phyloP scores from a whole-genome alignment of 2,113 vertebrate genomes.

The Nibea albiflora region DNA sequence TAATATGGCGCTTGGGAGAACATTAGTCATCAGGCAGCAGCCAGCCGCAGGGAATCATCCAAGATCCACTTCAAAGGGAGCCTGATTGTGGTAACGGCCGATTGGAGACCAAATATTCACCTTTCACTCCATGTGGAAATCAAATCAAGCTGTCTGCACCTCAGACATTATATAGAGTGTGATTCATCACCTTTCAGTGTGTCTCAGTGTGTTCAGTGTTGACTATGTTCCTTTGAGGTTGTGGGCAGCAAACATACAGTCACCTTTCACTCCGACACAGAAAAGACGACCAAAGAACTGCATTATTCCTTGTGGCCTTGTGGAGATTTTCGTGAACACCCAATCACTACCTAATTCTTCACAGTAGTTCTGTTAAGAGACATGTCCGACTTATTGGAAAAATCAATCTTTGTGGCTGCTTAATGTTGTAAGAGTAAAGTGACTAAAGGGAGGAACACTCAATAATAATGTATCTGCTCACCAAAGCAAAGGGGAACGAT shows the following conservation, averaged over 20 bases:
- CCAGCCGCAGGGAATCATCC: slow-evolving; percentile 69
- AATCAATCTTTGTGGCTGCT: slow-evolving; percentile 40
- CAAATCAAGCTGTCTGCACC: slow-evolving; percentile 34
- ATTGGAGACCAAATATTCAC: slow-evolving; percentile 81
- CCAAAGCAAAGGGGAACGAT: slow-evolving; percentile 24
- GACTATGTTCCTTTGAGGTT: background rate
- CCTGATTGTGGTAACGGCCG: slow-evolving; percentile 78
- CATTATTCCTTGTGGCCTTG: too few species aligned
- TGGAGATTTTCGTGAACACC: background rate
- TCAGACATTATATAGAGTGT: slow-evolving; percentile 25
- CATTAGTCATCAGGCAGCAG: slow-evolving; percentile 72
- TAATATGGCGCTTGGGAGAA: slow-evolving; percentile 52
- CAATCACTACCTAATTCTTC: slow-evolving; percentile 7
- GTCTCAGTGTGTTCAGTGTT: too few species aligned
- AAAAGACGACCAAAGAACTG: background rate
- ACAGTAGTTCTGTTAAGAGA: slow-evolving; percentile 29
- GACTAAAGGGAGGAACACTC: slow-evolving; percentile 28
- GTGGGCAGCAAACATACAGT: slow-evolving; percentile 1
- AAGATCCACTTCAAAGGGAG: slow-evolving; percentile 77
- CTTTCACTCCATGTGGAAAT: slow-evolving; percentile 52
- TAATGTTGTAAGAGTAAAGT: slow-evolving; percentile 20
- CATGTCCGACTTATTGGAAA: slow-evolving; percentile 31
- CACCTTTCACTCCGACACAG: background rate
- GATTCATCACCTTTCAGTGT: background rate
- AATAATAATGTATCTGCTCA: slow-evolving; percentile 39